phyloP scores from a whole-genome alignment of 2,113 vertebrate genomes.

The Clarias batrachus region DNA sequence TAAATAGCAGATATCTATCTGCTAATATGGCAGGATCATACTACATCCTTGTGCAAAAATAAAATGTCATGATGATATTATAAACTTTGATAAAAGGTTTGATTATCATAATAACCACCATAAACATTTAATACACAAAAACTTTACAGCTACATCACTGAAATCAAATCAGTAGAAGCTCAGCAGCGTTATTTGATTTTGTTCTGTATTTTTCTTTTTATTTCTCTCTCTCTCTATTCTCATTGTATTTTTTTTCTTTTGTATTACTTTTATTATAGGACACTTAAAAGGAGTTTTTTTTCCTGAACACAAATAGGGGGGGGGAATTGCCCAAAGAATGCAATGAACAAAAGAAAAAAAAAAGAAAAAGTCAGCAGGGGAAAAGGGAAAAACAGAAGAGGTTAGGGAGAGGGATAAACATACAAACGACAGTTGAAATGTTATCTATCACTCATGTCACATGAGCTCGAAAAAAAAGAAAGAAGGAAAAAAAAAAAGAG shows the following conservation, averaged over 20 bases:
- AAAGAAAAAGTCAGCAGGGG: conserved; percentile 4
- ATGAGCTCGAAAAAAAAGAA: conserved; percentile 73
- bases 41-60: neutral
- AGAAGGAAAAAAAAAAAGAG: conserved; percentile 64
- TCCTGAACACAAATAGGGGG: neutral
- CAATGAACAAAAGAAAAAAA: neutral
- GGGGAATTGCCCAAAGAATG: neutral
- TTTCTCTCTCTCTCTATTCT: neutral
- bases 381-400: conserved; percentile 47
- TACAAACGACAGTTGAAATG: conserved; percentile 67
- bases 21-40: neutral
- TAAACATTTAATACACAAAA: neutral
- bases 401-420: conserved; percentile 56
- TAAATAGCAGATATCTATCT: neutral
- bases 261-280: neutral
- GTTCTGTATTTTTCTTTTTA: neutral
- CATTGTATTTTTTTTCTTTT: neutral
- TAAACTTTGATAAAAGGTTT: neutral
- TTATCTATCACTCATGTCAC: conserved; percentile 75
- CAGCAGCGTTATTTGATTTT: neutral
- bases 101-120: neutral
- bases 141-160: neutral
- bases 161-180: neutral
- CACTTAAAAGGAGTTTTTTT: neutral
- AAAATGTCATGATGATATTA: neutral